Base-by-base conservation (phyloP, 2,113 vertebrate species). In the Brevimyrus niger region DNA sequence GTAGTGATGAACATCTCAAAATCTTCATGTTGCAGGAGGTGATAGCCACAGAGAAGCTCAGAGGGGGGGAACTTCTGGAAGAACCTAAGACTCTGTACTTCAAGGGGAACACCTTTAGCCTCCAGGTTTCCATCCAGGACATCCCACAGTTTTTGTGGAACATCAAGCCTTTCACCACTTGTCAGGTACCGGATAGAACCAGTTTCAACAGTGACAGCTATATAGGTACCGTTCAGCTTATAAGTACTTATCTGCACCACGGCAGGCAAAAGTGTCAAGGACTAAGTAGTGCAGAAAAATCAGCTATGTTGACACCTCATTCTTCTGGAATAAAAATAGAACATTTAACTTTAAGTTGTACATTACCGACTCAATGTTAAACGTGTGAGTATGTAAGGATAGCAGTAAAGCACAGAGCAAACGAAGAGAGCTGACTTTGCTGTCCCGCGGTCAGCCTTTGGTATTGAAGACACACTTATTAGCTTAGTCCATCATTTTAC, bases 91-190 rank as follows among this genome's bases (percentile, higher is more conserved):
- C 97, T 91, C 73, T 98, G 94, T 96, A 96, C 93, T 99, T 98
- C 94, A 96, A 94, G 92, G 97, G 96, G 80, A 98, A 98, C 92
- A 96, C 94, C 2, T 97, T 97, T 92, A 98, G 97, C 92, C 97
- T 99, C 27, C 98, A 98, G 95, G 97, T 99, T 91, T 98, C 97
- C 21, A 97, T 99, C 94, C 97, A 98, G 11, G 98, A 99, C 47
- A 94, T 99, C 88, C 97, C 98, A 50, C 98, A 97, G 9, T 96
- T 98, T 93, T 96, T 98, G 91, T 99, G 97, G 98, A 97, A 96
- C 92, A 98, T 98, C 90, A 99, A 98, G 95, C 97, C 98, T 89
- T 98, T 98, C 93, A 97, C 97, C 91, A 97, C 98, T 44, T 98
- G 97, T 93, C 98, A 99, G 98, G 98, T 99, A 92, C 88, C 17